Conservation (phyloP, 2,113 vertebrate species). For the Lipophrys pholis region DNA sequence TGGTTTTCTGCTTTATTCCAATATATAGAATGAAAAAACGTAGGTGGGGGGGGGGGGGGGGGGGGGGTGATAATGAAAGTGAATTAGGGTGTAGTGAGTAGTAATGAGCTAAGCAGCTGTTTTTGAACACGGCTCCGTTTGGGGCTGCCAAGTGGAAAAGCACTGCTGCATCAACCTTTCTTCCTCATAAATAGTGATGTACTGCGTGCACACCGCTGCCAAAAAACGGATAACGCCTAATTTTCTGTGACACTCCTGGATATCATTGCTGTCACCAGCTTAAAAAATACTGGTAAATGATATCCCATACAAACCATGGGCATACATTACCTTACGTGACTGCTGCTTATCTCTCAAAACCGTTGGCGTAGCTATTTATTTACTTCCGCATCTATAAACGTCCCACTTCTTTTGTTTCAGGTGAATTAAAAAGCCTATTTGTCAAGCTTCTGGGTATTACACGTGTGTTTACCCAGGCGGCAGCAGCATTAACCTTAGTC, state of each 20-base stretch:
- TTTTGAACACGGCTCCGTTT: slow-evolving; percentile 34
- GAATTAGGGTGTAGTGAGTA: slow-evolving; percentile 41
- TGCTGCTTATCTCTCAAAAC: no score
- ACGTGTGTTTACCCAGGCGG: neutral
- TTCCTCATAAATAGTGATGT: slow-evolving; percentile 16
- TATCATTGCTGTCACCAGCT: slow-evolving; percentile 12
- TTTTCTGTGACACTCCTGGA: slow-evolving; percentile 17
- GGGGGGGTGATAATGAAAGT: slow-evolving; percentile 59
- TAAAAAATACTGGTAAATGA: neutral
- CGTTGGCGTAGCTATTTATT: no score
- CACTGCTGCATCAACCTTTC: slow-evolving; percentile 33
- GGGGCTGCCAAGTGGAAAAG: slow-evolving; percentile 37
- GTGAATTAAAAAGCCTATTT: neutral
- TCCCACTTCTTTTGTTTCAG: neutral
- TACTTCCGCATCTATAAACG: neutral
- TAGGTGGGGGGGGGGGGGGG: no score
- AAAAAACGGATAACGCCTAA: slow-evolving; percentile 16
- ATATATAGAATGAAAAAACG: slow-evolving; percentile 53
- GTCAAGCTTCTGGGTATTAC: neutral
- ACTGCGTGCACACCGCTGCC: slow-evolving; percentile 23
- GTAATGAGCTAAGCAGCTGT: slow-evolving; percentile 59
- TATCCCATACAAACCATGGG: neutral
- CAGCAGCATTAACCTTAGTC: neutral
- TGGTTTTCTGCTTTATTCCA: slow-evolving; percentile 22
- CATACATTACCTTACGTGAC: no score